A percentile compares a stretch with the other conserved stretches of the same genome.
Conservation (phyloP, 2,888 invertebrate genomes). For the Dryobotodes eremita region DNA sequence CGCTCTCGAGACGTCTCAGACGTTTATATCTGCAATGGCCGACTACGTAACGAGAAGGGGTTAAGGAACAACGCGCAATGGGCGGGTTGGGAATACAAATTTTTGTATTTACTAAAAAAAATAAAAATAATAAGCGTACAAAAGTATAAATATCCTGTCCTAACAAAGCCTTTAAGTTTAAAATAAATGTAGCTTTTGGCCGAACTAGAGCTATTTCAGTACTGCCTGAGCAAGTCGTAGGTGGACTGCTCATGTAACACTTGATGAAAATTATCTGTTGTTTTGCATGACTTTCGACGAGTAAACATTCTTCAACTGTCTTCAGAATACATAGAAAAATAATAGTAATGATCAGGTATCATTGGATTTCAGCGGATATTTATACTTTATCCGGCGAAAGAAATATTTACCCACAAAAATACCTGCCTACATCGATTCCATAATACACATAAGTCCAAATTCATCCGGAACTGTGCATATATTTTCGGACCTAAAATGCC, state of each 20-base stretch:
- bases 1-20: constrained; percentile 73
- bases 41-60: constrained; percentile 74
- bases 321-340: background rate
- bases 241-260: no score
- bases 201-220: background rate
- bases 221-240: background rate
- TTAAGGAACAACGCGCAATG: constrained; percentile 67
- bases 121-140: background rate
- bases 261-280: background rate
- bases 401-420: background rate
- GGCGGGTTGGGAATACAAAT: background rate
- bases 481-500: constrained; percentile 23
- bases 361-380: background rate
- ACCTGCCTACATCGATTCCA: background rate
- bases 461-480: constrained; percentile 3
- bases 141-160: background rate
- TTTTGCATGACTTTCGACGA: background rate
- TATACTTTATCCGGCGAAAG: background rate
- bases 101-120: background rate
- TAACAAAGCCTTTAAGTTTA: no score
- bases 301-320: background rate
- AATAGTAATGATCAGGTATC: rapidly evolving
- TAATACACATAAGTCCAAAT: background rate
- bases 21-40: constrained; percentile 79
- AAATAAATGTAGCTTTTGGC: background rate